These are phyloP conservation scores for Drosophila obscura DNA, from an alignment of 1,140 invertebrate species.

Conservation along the genomic window DNA sequence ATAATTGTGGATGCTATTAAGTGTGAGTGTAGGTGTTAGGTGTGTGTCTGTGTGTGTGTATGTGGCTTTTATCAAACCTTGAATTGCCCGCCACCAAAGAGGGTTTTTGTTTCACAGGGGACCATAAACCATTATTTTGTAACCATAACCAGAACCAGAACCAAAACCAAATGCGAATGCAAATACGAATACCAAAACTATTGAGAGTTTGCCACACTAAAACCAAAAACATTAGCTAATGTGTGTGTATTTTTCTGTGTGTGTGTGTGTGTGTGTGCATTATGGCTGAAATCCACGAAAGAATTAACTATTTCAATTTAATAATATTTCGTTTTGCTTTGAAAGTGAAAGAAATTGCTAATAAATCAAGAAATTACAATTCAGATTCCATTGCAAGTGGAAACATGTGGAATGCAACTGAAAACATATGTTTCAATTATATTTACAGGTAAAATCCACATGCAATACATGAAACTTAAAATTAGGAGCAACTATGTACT, in stretches of 20 bases:
- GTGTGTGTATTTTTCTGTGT: not conserved
- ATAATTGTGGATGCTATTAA: conserved; percentile 1
- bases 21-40: not conserved
- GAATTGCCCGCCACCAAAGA: conserved; percentile 75
- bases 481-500: no score
- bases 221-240: conserved; percentile 6
- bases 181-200: conserved; percentile 5
- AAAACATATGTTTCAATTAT: not conserved
- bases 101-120: conserved; percentile 12
- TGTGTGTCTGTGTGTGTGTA: conserved; percentile 5
- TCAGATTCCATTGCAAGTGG: not conserved
- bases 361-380: not conserved
- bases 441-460: not conserved
- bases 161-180: conserved; percentile 9
- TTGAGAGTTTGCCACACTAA: conserved; percentile 10
- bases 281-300: no score
- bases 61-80: conserved; percentile 71
- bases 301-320: no score
- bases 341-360: not conserved
- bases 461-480: no score
- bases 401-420: not conserved
- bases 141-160: conserved; percentile 20
- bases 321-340: no score
- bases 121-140: conserved; percentile 21
- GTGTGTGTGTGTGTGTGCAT: conserved; percentile 1